Conservation (phyloP, 2,797 vertebrate species). For the Lacerta viridis region DNA sequence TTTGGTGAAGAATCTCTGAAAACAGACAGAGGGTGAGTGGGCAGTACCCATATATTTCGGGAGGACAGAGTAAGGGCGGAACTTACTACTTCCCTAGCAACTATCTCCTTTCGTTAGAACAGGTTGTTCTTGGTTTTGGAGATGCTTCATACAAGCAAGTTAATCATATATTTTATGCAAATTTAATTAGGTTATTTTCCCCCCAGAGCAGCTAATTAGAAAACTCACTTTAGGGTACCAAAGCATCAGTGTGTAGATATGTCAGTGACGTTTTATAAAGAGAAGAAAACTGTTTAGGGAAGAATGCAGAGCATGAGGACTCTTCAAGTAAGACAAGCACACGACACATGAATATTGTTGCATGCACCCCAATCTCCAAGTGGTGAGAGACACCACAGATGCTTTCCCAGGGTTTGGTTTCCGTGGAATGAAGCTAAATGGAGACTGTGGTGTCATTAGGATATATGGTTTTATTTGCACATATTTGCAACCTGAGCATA, state of each 20-base stretch:
- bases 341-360: too few relatives aligned
- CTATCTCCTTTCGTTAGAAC: not conserved
- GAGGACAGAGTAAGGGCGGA: not conserved
- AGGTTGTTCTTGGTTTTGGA: not conserved
- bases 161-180: conserved; percentile 10
- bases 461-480: too few relatives aligned
- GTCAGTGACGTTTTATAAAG: not conserved
- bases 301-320: not conserved
- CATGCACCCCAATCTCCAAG: too few relatives aligned
- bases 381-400: too few relatives aligned
- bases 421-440: too few relatives aligned
- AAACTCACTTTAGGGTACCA: conserved; percentile 5
- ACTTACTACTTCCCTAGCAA: not conserved
- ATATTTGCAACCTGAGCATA: too few relatives aligned
- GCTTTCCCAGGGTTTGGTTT: too few relatives aligned
- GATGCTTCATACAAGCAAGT: not conserved
- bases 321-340: not conserved
- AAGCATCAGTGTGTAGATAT: not conserved
- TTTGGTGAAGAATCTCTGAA: not conserved
- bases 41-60: not conserved
- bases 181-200: conserved; percentile 1
- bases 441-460: too few relatives aligned
- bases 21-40: not conserved
- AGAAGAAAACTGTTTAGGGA: not conserved
- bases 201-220: not conserved